Percentiles rank a stretch among this genome's conserved stretches.
Conservation (phyloP, 92 coral and sea anemone species). For the Zoanthus solanderi region DNA sequence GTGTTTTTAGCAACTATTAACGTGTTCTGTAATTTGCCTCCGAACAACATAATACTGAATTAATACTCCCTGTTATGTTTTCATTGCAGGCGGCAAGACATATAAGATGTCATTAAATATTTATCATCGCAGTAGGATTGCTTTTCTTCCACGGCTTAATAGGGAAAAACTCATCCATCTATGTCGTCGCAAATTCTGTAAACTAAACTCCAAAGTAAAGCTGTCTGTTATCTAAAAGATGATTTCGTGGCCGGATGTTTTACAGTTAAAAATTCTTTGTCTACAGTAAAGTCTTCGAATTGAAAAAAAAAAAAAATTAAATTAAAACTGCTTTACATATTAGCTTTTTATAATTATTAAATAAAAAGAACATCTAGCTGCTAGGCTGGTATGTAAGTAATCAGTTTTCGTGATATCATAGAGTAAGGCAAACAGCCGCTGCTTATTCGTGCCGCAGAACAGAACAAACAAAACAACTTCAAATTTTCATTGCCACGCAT, state of each 20-base stretch:
- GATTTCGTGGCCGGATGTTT: conserved; percentile 31
- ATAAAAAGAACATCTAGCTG: no score
- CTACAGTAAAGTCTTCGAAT: neutral
- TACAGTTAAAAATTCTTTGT: neutral
- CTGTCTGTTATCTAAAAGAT: conserved; percentile 34
- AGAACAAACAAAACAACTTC: no score
- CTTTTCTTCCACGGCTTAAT: conserved; percentile 8
- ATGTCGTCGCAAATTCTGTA: conserved; percentile 46
- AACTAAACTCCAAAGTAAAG: conserved; percentile 35
- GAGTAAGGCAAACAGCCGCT: no score
- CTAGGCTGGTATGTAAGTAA: no score
- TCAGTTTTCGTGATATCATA: no score
- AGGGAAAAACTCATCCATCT: conserved; percentile 39
- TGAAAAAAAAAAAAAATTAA: neutral
- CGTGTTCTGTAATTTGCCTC: no score
- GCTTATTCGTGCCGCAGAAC: no score
- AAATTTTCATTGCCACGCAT: no score
- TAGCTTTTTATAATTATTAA: no score
- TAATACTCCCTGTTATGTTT: conserved; percentile 8
- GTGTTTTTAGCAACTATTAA: no score
- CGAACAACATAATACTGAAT: no score
- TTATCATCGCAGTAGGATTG: conserved; percentile 14
- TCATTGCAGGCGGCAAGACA: conserved; percentile 11
- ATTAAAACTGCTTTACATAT: no score
- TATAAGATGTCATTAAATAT: conserved; percentile 17